Evolutionary conservation across 2,113 vertebrate genomes (phyloP).

Genomic region (Balaeniceps rex): DNA sequence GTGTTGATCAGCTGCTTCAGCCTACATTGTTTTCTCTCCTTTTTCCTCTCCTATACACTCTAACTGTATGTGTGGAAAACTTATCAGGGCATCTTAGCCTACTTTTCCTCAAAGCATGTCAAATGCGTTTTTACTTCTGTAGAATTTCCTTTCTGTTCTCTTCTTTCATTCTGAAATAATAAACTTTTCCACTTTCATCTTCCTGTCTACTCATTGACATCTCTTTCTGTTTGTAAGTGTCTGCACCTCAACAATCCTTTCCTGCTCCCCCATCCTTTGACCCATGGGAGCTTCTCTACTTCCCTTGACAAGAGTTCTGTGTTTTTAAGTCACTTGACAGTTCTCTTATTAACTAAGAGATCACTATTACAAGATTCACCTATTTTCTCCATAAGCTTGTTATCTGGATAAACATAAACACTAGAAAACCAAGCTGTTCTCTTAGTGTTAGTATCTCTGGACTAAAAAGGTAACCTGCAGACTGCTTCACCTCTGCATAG

Average conservation of each 20-base stretch:
- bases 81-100: not conserved
- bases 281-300: not conserved
- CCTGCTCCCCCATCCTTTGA: not conserved
- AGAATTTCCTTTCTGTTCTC: not conserved
- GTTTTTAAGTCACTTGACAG: not conserved
- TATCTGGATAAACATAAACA: not conserved
- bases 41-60: not conserved
- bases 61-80: not conserved
- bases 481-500: not conserved
- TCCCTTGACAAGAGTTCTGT: not conserved
- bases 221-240: not conserved
- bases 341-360: not conserved
- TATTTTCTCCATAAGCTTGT: not conserved
- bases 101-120: not conserved
- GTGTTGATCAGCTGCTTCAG: not conserved
- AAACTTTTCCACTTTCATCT: not conserved
- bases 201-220: not conserved
- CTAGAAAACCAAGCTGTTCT: not conserved
- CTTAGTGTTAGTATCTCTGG: not conserved
- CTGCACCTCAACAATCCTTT: not conserved
- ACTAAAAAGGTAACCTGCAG: not conserved
- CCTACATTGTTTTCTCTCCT: not conserved
- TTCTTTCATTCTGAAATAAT: not conserved
- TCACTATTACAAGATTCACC: not conserved
- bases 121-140: not conserved